Conservation (phyloP, 2,113 vertebrate species). For the Embiotoca jacksoni region DNA sequence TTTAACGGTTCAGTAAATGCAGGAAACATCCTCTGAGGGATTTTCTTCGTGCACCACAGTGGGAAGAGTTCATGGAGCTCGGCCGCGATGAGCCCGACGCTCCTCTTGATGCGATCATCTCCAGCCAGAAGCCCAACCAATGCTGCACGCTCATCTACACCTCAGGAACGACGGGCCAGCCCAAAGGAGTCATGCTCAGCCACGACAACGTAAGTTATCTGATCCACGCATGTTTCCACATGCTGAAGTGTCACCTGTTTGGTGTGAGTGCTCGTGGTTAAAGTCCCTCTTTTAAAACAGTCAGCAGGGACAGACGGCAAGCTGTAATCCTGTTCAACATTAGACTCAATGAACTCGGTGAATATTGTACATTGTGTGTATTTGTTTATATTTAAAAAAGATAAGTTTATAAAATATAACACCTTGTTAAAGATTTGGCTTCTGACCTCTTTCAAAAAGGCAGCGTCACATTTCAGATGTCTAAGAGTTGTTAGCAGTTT, state of each 20-base stretch:
- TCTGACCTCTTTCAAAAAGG: background rate
- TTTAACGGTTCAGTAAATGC: too few relatives aligned
- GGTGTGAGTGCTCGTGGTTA: background rate
- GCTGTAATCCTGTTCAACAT: background rate
- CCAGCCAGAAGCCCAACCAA: slow-evolving; percentile 90
- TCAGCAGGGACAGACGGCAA: background rate
- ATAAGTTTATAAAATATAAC: too few relatives aligned
- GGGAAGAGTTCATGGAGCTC: slow-evolving; percentile 92
- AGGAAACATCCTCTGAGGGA: background rate
- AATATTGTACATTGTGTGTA: too few relatives aligned
- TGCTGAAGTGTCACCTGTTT: background rate
- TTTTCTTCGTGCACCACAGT: slow-evolving; percentile 80
- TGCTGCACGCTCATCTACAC: slow-evolving; percentile 95
- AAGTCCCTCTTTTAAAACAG: background rate
- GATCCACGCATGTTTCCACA: too few relatives aligned
- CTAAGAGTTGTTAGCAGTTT: too few relatives aligned
- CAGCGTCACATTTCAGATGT: too few relatives aligned
- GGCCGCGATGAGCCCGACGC: slow-evolving; percentile 80
- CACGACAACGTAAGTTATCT: slow-evolving; percentile 91
- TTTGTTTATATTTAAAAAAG: too few relatives aligned
- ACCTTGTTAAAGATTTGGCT: background rate
- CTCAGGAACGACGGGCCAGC: slow-evolving; percentile 91
- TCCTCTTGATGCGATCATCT: slow-evolving; percentile 83
- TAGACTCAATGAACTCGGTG: background rate
- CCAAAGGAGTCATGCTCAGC: slow-evolving; percentile 97